Evolutionary conservation across 1,140 invertebrate species (phyloP), one percentile per base, ranked within the genome.

Genomic region (Hycleus cichorii): DNA sequence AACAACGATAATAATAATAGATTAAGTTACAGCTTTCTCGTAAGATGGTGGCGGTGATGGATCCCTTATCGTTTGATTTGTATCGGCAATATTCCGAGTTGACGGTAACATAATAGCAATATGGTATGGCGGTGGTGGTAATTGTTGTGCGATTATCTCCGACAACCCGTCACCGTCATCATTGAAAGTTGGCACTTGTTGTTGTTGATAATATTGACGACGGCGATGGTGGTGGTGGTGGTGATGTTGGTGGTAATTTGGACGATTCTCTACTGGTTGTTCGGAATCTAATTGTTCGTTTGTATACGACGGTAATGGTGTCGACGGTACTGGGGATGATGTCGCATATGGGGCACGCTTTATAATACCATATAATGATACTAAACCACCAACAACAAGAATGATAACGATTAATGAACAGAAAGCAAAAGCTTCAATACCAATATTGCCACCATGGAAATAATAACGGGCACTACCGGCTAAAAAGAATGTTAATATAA

Each of bases 1-100:
- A 18, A 18, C 18, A 18, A 18, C 2, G 18, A 18, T 11, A 11
- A 18, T 18, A 18, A 18, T 18, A 18, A 18, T 18, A 26, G 4
- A 39, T 67, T 79, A 83, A 75, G 80, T 81, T 70, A 84, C 77
- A 53, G 81, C 80, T 62, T 81, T 81, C 46, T 81, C 80, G 68
- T 85, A 85, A 52, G 82, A 80, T 27, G 83, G 83, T n/a, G 83
- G 83, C 3, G 83, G 82, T 7, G 79, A 77, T n/a, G 9, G 9
- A 62, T 81, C 79, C 12, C 63, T 26, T n/a, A 66, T 57, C 9
- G 77, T 74, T 39, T 71, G 57, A 3, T 72, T 65, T 5, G 75
- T 72, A 43, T 71, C 60, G 4, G 68, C 58, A 58, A 71, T 63
- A 18, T 76, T 73, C 46, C 77, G 76, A 1, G 9, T 4, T 12